Conservation (phyloP, 2,888 invertebrate genomes). For the Drosophila meridionalis region DNA sequence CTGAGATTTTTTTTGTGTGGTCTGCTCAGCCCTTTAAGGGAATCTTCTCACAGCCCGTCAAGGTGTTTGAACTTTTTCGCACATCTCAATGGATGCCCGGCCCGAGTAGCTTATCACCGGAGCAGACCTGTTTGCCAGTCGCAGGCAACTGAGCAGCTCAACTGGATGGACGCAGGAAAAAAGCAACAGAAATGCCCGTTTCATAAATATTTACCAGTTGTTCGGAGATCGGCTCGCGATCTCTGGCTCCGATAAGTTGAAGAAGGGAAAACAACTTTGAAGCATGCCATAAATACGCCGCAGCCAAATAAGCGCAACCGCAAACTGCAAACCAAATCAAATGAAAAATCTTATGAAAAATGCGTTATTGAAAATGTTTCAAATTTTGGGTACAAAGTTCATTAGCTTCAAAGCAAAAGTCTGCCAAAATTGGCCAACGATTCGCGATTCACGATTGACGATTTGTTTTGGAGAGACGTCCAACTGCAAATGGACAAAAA, state of each 20-base stretch:
- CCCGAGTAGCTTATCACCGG: constrained; percentile 32
- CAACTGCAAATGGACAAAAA: constrained; percentile 17
- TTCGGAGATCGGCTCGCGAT: constrained; percentile 48
- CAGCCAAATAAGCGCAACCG: constrained; percentile 52
- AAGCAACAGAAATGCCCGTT: constrained; percentile 47
- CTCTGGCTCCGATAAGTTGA: constrained; percentile 59
- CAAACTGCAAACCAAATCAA: constrained; percentile 36
- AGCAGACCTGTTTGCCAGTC: constrained; percentile 51
- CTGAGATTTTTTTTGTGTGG: constrained; percentile 38
- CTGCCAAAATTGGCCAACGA: constrained; percentile 29
- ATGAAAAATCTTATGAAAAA: constrained; percentile 54
- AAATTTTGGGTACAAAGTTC: constrained; percentile 47
- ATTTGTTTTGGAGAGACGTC: constrained; percentile 5
- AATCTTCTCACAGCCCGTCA: constrained; percentile 40
- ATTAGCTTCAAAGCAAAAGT: constrained; percentile 32
- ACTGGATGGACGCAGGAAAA: background rate
- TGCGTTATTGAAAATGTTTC: constrained; percentile 49
- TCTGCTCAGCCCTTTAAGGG: constrained; percentile 1
- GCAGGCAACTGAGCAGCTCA: constrained; percentile 4
- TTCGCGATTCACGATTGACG: constrained; percentile 4
- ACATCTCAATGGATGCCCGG: constrained; percentile 41
- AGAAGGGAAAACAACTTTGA: constrained; percentile 72
- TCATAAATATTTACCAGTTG: constrained; percentile 73
- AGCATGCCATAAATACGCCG: constrained; percentile 68
- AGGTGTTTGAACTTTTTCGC: constrained; percentile 65